A percentile compares a stretch with the other conserved stretches of the same genome.
phyloP scores from a whole-genome alignment of 2,888 invertebrate species.

The Perizoma affinitatum region DNA sequence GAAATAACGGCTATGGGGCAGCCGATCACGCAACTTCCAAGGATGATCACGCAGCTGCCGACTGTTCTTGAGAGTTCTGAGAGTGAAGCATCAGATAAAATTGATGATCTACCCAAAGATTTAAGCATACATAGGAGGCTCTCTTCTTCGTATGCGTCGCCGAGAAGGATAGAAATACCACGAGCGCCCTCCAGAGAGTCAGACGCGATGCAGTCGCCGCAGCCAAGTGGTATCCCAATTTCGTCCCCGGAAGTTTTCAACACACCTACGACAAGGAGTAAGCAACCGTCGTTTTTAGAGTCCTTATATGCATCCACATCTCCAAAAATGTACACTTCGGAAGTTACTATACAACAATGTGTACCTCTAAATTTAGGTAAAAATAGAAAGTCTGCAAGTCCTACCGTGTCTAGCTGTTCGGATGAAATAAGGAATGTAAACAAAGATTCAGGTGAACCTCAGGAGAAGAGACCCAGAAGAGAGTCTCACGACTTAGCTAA shows the following conservation, averaged over 20 bases:
- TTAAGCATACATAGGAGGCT: slow-evolving; percentile 82
- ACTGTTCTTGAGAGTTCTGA: slow-evolving; percentile 2
- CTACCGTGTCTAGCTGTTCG: slow-evolving; percentile 89
- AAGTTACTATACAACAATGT: slow-evolving; percentile 84
- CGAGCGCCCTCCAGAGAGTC: slow-evolving; percentile 88
- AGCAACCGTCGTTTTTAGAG: slow-evolving; percentile 85
- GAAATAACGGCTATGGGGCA: neutral
- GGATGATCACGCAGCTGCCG: slow-evolving; percentile 3
- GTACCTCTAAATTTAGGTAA: slow-evolving; percentile 89
- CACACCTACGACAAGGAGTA: slow-evolving; percentile 73
- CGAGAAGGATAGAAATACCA: slow-evolving; percentile 74
- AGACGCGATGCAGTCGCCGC: slow-evolving; percentile 89
- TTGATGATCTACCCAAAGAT: slow-evolving; percentile 85
- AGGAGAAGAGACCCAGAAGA: slow-evolving; percentile 70
- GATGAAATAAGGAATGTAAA: slow-evolving; percentile 87
- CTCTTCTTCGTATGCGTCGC: slow-evolving; percentile 74
- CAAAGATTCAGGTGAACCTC: slow-evolving; percentile 78
- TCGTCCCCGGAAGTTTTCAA: slow-evolving; percentile 87
- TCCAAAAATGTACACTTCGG: slow-evolving; percentile 84
- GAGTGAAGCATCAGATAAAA: slow-evolving; percentile 49
- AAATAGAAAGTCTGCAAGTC: slow-evolving; percentile 87
- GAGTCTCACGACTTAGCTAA: slow-evolving; percentile 69
- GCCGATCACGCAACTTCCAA: slow-evolving; percentile 1
- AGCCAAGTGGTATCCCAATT: slow-evolving; percentile 88
- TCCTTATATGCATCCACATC: slow-evolving; percentile 85